Base-by-base conservation (phyloP, 2,113 vertebrate genomes). In the Erinaceus europaeus region DNA sequence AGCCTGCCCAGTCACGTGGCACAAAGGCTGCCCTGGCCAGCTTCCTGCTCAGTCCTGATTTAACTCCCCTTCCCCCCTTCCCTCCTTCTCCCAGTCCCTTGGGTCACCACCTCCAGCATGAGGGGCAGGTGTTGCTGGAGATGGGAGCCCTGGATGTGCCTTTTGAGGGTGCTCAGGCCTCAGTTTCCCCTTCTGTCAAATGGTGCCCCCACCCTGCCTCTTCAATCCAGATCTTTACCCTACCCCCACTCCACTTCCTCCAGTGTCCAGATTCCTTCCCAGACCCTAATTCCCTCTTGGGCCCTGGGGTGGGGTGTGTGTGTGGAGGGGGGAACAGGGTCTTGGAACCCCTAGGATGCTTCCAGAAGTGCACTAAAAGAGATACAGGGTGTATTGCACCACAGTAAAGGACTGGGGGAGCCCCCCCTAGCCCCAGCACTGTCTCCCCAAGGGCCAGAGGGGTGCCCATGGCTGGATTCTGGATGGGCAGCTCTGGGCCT, bases 1-100 rank as follows among this genome's bases (percentile, higher is more conserved):
- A 34, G 29, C 53, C 59, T 4, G 14, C 42, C 69, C n/a, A 55
- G 72, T 88, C 93, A 91, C 91, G 38, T 77, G 90, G 55, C 38
- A 27, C 46, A 36, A 42, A 2, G 14, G 57, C 52, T 59, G 61
- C 84, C 73, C 48, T 67, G 78, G 90, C 53, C 25, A 2, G 46
- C 62, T 67, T 81, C 69, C 84, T 55, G 13, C 15, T 8, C 81
- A 42, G 74, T 81, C 92, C 50, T 2, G 59, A 84, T 83, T 88
- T 69, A 90, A 61, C 86, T 27, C 27, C 38, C 36, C 11, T 55
- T 46, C 46, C 34, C 53, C 8, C 6, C 5, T 25, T 44, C 9
- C 78, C 23, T 74, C n/a, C 78, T 46, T 0, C 13, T 14, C 15
- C 15, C 32, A 2, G 55, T 59, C 48, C 40, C 38, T 40, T 9